phyloP scores from a whole-genome alignment of 2,797 vertebrate species.

The Dipus sagitta region DNA sequence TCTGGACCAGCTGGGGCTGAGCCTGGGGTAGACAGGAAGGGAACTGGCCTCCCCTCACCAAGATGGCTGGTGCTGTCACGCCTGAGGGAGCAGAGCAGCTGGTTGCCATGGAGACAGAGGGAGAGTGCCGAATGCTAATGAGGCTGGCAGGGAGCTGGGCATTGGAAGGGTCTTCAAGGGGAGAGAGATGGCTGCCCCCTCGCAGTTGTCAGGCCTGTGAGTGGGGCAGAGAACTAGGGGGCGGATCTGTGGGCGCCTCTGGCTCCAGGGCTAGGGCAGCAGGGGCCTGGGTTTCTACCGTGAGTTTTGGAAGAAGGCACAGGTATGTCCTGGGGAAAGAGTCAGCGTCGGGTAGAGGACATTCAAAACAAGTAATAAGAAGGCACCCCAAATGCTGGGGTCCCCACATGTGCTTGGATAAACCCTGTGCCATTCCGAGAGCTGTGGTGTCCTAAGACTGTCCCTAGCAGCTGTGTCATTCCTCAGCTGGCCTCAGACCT shows the following conservation, averaged over 20 bases:
- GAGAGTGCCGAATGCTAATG: slow-evolving; percentile 83
- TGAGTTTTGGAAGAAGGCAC: not conserved
- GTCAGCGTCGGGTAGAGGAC: not conserved
- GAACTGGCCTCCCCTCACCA: slow-evolving; percentile 71
- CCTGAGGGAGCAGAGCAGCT: slow-evolving; percentile 86
- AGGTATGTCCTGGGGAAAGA: not conserved
- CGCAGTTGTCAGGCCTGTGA: not conserved
- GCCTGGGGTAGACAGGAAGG: slow-evolving; percentile 58
- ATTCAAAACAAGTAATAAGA: not conserved
- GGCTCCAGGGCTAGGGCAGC: not conserved
- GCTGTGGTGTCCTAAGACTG: not conserved
- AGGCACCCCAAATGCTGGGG: not conserved
- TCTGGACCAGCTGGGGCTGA: slow-evolving; percentile 7
- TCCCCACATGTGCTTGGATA: not conserved
- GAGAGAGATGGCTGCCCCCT: not conserved
- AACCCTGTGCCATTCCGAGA: slow-evolving; percentile 8
- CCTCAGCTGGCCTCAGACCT: not conserved
- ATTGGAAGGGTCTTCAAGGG: slow-evolving; percentile 70
- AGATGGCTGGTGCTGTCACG: slow-evolving; percentile 83
- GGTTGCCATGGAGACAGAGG: slow-evolving; percentile 86
- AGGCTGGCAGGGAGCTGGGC: slow-evolving; percentile 74
- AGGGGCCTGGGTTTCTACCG: not conserved
- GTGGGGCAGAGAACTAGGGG: not conserved
- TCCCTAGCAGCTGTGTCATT: not conserved
- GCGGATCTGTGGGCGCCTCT: not conserved